phyloP scores from a whole-genome alignment of 2,888 invertebrate species.

The Seira musarum region DNA sequence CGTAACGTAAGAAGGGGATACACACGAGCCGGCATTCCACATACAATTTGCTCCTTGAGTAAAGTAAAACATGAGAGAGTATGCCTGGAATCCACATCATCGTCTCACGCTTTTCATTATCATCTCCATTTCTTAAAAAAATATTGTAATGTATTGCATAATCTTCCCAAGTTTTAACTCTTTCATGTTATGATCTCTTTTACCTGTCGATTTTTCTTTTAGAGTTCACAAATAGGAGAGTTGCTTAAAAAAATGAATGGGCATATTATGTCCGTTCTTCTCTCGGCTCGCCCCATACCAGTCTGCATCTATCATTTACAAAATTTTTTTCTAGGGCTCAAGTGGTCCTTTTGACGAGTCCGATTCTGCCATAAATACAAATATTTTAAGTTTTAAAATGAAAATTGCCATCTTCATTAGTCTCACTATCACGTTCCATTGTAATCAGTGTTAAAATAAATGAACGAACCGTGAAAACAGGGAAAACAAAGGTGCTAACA shows the following conservation, averaged over 20 bases:
- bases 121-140: not conserved
- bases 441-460: not conserved
- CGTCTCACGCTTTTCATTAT: no score
- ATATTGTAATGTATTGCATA: not conserved
- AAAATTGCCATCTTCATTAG: not conserved
- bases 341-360: no score
- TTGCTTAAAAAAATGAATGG: not conserved
- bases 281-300: not conserved
- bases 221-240: not conserved
- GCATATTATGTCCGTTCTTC: not conserved
- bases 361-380: no score
- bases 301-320: no score
- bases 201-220: not conserved
- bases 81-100: not conserved
- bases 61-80: not conserved
- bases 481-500: not conserved
- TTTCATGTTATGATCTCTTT: not conserved
- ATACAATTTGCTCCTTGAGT: not conserved
- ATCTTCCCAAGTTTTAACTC: no score
- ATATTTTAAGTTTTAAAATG: no score
- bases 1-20: not conserved
- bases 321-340: no score
- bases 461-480: not conserved
- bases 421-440: not conserved
- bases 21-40: not conserved